A percentile compares a stretch with the other conserved stretches of the same genome.
phyloP scores from a whole-genome alignment of 2,113 vertebrate species.

The Proterorhinus semilunaris region DNA sequence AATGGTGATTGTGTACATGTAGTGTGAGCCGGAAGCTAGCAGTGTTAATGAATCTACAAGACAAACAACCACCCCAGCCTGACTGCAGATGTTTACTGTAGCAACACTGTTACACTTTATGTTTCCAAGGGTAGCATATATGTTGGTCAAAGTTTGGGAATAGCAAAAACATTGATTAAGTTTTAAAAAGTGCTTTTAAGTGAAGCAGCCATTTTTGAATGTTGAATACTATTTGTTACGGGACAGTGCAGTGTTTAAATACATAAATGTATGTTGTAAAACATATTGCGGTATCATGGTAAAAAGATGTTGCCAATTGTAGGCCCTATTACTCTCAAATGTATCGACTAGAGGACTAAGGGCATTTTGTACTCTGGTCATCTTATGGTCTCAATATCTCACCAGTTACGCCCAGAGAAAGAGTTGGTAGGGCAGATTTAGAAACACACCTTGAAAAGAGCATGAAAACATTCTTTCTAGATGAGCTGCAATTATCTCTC shows the following conservation, averaged over 20 bases:
- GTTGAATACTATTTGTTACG: no score
- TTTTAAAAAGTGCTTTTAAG: no score
- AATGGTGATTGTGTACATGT: conserved; percentile 16
- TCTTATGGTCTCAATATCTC: conserved; percentile 35
- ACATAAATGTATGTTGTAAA: no score
- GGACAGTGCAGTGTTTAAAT: no score
- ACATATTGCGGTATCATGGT: no score
- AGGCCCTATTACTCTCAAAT: background rate
- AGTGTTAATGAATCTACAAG: conserved; percentile 51
- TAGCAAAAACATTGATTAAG: no score
- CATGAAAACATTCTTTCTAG: conserved; percentile 44
- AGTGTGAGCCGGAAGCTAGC: conserved; percentile 17
- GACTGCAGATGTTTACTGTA: conserved; percentile 36
- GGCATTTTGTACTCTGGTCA: conserved; percentile 23
- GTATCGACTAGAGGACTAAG: conserved; percentile 23
- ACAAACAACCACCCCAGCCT: conserved; percentile 24
- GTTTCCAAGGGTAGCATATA: background rate
- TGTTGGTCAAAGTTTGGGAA: background rate
- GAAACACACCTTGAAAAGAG: conserved; percentile 35
- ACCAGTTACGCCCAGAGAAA: conserved; percentile 32
- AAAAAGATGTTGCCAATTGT: background rate
- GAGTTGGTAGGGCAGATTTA: background rate
- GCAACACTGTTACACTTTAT: background rate
- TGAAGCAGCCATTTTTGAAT: no score
- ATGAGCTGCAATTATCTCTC: conserved; percentile 61